Evolutionary conservation across 2,113 vertebrate species (phyloP), one percentile per base, ranked within the genome.

Genomic region (Terrapene triunguis): DNA sequence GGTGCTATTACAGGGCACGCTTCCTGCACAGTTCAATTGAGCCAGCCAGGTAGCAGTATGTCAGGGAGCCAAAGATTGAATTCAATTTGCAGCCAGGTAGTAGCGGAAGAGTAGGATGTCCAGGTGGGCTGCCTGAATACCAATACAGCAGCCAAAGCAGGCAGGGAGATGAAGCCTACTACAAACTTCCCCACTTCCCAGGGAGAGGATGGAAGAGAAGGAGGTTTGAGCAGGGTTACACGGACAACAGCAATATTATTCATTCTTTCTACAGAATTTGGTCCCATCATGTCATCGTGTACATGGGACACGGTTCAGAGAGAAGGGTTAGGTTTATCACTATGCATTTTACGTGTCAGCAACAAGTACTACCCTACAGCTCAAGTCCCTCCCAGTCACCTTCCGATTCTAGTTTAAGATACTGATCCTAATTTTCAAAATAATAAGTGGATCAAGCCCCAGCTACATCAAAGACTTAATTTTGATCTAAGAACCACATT

Each of bases 201-300:
- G 50, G 72, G 13, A 3, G 14, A 2, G 8, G 2, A 1, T 32
- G 8, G 62, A 27, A 79, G 24, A 7, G 4, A 57, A 2, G 2
- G 47, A 44, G 24, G 84, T 65, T 55, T 94, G n/a, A 59, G 57
- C 87, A 93, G 6, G 1, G 9, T 53, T 86, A 79, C 32, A 17
- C 6, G 74, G 50, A 57, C 9, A 81, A 42, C 3, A 32, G 29
- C 27, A 32, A 62, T 57, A 57, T 57, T 32, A 32, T 62, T 32
- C 29, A 88, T 8, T 35, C 4, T 44, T 88, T 48, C 38, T 78
- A 65, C 54, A 44, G 6, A 51, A 24, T 53, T 94, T 78, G 38
- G 54, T 55, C 78, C 65, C 5, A 65, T 21, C 35, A 55, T 79
- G 65, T 54, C 55, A 29, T 7, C 25, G 65, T 62, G 29, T 62